Evolutionary conservation across 2,888 invertebrate genomes (phyloP), one percentile per base, ranked within the genome.

Genomic region (Ectobius pallidus): DNA sequence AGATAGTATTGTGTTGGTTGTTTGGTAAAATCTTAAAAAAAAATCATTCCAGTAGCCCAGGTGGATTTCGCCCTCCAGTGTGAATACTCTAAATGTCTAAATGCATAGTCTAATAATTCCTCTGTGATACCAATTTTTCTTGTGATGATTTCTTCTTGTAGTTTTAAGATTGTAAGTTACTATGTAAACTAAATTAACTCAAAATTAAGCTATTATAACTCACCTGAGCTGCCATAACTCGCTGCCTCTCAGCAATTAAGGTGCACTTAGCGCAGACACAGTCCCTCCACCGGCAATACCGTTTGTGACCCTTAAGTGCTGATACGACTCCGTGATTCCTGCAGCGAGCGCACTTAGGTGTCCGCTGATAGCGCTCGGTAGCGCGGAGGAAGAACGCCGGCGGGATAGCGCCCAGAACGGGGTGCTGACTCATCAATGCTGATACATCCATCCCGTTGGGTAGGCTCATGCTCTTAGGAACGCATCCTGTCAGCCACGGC

Each of bases 261-360:
- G 97, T 98, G 86, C 98, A 99, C 86, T 99, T 99, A 71, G 97
- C 96, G 85, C 97, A 99, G 77, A 95, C 93, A 86, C 99, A 99
- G 86, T 99, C 98, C 75, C 95, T 86, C 97, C 97, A 99, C 74
- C 97, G 89, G 83, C 98, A 99, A 85, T 97, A 98, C 16, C 98
- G 90, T 85, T 96, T 96, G 86, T 95, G 95, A 0, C 96, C 96
- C 85, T 98, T 98, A 71, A 96, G 87, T 6, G 95, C 95, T 30
- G 97, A 96, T 73, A 98, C 97, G 77, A 97, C 96, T 78, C 98
- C 98, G 87, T 99, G 98, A 87, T 99, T 98, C 74, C 98, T 87
- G 82, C 98, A 99, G 70, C 98, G 88, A 73, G 98, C 98, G 85
- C 98, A 98, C 85, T 98, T 98, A 49, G 98, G 98, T 20, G 98